phyloP scores from a whole-genome alignment of 2,888 invertebrate genomes.

The Hetaerina titia region DNA sequence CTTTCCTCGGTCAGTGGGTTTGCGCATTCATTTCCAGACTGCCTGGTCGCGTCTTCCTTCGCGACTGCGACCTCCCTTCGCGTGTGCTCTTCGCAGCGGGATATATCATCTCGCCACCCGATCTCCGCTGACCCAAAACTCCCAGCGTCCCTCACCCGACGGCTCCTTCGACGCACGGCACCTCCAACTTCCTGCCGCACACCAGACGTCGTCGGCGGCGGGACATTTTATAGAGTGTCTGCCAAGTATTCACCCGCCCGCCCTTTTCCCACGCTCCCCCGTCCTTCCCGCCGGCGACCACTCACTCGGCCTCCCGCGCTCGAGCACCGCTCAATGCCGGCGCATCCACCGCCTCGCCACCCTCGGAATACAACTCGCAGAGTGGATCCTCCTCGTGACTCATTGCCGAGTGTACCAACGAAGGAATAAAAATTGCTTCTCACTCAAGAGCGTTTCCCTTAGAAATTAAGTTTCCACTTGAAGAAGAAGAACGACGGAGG shows the following conservation, averaged over 20 bases:
- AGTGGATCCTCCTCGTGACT: neutral
- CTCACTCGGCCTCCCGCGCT: too few species aligned
- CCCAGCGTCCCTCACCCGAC: neutral
- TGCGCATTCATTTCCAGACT: neutral
- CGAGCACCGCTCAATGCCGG: too few species aligned
- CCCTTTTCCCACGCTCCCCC: neutral
- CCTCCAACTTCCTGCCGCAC: too few species aligned
- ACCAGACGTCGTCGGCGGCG: too few species aligned
- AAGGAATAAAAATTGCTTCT: slow-evolving; percentile 37
- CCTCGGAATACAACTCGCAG: neutral
- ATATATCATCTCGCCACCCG: too few species aligned
- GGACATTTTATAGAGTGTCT: too few species aligned
- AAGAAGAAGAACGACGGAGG: neutral
- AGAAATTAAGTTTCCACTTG: neutral
- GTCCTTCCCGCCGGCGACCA: too few species aligned
- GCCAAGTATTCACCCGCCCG: too few species aligned
- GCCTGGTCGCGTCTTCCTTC: neutral
- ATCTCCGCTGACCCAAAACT: neutral
- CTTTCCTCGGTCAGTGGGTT: neutral
- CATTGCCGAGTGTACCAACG: neutral
- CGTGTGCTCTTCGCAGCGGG: too few species aligned
- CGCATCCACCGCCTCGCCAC: neutral
- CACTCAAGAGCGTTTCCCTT: neutral
- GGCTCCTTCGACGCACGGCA: neutral
- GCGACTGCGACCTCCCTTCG: too few species aligned